Conservation (phyloP, 2,113 vertebrate genomes). For the Toxotes jaculatrix region DNA sequence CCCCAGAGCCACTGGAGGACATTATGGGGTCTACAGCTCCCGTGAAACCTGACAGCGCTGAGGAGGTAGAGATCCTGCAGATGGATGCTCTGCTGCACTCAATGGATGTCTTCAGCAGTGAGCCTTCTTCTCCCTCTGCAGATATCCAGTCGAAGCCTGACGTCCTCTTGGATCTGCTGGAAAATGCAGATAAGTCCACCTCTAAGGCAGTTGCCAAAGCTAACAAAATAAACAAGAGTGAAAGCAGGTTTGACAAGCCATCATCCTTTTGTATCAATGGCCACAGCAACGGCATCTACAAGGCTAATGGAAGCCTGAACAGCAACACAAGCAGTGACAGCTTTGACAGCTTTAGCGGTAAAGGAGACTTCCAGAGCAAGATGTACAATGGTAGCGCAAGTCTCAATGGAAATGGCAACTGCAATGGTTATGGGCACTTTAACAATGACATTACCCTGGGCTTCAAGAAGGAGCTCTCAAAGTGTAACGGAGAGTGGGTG, state of each 20-base stretch:
- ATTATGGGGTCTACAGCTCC: slow-evolving; percentile 74
- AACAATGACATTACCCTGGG: slow-evolving; percentile 78
- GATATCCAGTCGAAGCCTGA: slow-evolving; percentile 71
- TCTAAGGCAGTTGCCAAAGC: slow-evolving; percentile 84
- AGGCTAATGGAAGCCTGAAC: slow-evolving; percentile 71
- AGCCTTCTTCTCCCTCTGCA: slow-evolving; percentile 60
- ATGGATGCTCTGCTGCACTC: slow-evolving; percentile 81
- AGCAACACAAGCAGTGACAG: slow-evolving; percentile 77
- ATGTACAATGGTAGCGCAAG: slow-evolving; percentile 53
- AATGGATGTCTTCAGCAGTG: slow-evolving; percentile 76
- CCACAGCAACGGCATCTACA: slow-evolving; percentile 79
- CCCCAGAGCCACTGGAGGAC: slow-evolving; percentile 87
- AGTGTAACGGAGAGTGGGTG: slow-evolving; percentile 89
- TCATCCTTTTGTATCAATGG: slow-evolving; percentile 83
- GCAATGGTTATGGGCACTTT: slow-evolving; percentile 67
- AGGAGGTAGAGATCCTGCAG: slow-evolving; percentile 80
- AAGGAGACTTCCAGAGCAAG: slow-evolving; percentile 65
- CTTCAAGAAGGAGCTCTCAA: slow-evolving; percentile 89
- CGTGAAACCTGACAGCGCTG: slow-evolving; percentile 53
- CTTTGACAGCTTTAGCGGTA: slow-evolving; percentile 68
- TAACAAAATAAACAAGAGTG: slow-evolving; percentile 83
- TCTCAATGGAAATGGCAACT: slow-evolving; percentile 59
- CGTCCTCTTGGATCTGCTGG: slow-evolving; percentile 78
- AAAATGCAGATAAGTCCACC: slow-evolving; percentile 84
- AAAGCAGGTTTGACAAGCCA: slow-evolving; percentile 82